Conservation (phyloP, 2,888 invertebrate genomes). For the Nephrotoma appendiculata region DNA sequence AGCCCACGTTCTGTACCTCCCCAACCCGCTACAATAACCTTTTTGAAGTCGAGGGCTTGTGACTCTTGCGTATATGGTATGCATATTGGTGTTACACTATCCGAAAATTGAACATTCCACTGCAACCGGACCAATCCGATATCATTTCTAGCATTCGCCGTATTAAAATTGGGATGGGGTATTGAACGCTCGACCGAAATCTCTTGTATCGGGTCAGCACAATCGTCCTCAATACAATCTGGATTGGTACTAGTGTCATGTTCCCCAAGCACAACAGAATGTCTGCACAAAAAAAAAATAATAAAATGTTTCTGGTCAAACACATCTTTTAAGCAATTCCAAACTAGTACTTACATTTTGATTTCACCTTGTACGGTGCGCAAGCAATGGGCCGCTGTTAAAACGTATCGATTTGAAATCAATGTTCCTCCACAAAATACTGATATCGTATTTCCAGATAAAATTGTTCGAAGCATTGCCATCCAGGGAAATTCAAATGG, state of each 20-base stretch:
- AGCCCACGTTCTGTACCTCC: slow-evolving; percentile 36
- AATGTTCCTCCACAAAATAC: slow-evolving; percentile 29
- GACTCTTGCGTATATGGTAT: slow-evolving; percentile 31
- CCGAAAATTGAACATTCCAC: slow-evolving; percentile 20
- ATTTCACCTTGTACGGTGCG: background rate
- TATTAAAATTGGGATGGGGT: background rate
- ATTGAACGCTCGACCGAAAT: background rate
- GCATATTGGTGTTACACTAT: slow-evolving; percentile 37
- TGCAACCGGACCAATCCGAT: background rate
- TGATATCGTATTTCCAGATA: slow-evolving; percentile 9
- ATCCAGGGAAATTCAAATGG: slow-evolving; percentile 62
- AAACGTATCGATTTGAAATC: slow-evolving; percentile 21
- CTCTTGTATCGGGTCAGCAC: slow-evolving; percentile 6
- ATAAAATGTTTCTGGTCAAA: background rate
- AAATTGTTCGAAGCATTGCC: slow-evolving; percentile 41
- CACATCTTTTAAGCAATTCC: background rate
- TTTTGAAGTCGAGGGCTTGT: slow-evolving; percentile 21
- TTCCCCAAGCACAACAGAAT: slow-evolving; percentile 20
- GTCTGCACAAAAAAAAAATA: slow-evolving; percentile 3
- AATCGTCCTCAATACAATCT: slow-evolving; percentile 15
- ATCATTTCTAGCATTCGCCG: background rate
- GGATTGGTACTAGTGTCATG: slow-evolving; percentile 15
- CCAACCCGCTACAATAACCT: slow-evolving; percentile 40
- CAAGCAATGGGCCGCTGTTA: slow-evolving; percentile 27
- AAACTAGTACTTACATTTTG: background rate